These are phyloP conservation scores for Leptinotarsa lineolata DNA, from an alignment of 1,140 invertebrate species.

Conservation along the genomic window DNA sequence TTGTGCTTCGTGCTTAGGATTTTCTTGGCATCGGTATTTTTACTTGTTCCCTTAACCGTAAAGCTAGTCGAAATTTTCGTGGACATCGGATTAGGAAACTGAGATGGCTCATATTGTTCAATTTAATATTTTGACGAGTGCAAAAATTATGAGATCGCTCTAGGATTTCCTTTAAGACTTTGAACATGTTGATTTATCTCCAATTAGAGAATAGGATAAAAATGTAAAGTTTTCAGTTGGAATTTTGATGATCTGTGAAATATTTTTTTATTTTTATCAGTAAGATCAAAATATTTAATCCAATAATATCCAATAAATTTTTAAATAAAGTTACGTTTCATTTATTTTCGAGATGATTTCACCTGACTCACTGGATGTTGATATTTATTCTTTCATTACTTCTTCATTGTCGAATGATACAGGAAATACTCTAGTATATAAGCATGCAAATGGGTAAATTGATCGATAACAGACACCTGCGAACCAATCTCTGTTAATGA, in stretches of 20 bases:
- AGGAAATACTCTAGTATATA: too few relatives aligned
- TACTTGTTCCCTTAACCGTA: not conserved
- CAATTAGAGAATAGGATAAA: not conserved
- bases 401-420: too few relatives aligned
- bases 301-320: constrained; percentile 26
- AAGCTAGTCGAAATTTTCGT: not conserved
- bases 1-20: not conserved
- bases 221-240: not conserved
- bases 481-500: too few relatives aligned
- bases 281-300: constrained; percentile 13
- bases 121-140: too few relatives aligned
- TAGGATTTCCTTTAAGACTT: not conserved
- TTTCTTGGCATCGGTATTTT: not conserved
- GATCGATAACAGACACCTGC: too few relatives aligned
- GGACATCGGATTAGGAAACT: not conserved
- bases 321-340: constrained; percentile 5
- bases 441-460: too few relatives aligned
- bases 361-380: too few relatives aligned
- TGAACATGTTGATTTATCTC: not conserved
- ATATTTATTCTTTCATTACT: too few relatives aligned
- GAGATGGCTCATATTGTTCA: too few relatives aligned
- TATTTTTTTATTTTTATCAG: constrained; percentile 10
- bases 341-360: not conserved
- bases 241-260: constrained; percentile 27
- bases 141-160: too few relatives aligned